These are phyloP conservation scores for Garrulus glandarius DNA, from an alignment of 2,797 vertebrate species.

Conservation along the genomic window DNA sequence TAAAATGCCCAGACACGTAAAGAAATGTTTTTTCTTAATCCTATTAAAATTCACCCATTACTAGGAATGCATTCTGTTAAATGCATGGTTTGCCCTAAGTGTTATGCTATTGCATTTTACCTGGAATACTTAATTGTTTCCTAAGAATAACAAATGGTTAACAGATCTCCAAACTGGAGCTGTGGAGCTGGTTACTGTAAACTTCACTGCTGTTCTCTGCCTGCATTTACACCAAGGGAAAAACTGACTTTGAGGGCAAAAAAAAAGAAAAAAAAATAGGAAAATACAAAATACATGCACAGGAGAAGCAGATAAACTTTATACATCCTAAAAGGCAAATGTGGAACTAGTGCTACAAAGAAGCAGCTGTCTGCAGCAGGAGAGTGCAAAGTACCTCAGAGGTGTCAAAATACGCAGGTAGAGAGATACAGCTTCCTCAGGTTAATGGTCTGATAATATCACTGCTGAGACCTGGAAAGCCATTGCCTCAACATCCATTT, in stretches of 20 bases:
- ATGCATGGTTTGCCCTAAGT: neutral
- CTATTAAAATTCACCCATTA: neutral
- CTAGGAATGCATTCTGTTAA: neutral
- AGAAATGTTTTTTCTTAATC: neutral
- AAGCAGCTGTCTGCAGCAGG: neutral
- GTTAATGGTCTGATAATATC: constrained; percentile 61
- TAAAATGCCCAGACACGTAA: neutral
- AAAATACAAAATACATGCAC: neutral
- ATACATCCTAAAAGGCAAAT: neutral
- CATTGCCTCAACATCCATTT: neutral
- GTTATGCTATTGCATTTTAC: neutral
- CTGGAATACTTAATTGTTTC: neutral
- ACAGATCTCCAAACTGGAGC: neutral
- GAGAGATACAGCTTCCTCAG: neutral
- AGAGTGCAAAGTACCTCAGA: neutral
- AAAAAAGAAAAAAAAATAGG: neutral
- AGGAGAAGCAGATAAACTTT: constrained; percentile 24
- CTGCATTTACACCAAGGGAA: neutral
- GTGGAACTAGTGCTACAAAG: neutral
- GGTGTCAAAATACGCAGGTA: constrained; percentile 2
- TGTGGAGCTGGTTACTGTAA: neutral
- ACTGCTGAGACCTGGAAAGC: neutral
- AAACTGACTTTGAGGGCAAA: neutral
- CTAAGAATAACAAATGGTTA: neutral
- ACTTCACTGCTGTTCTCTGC: neutral